Base-by-base conservation (phyloP, 2,113 vertebrate genomes). In the Tragelaphus imberbis region DNA sequence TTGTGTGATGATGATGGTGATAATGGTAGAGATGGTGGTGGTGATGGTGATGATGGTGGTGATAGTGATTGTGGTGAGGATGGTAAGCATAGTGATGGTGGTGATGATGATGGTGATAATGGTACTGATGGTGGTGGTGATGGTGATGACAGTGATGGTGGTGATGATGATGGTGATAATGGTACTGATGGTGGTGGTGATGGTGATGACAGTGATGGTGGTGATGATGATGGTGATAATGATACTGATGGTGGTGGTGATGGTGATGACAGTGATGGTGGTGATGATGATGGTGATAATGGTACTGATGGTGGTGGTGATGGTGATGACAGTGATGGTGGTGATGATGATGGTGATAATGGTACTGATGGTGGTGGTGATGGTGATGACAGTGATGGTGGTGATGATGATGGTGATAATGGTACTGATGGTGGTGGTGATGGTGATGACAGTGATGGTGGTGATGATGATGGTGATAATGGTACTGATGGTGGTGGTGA, bases 331-430 rank as follows among this genome's bases (percentile, higher is more conserved):
- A 4, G 0, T 40, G 23, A 2, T 28, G 33, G 1, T 19, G 25
- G 2, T 44, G 5, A 0, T 59, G 55, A 0, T 13, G 16, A 1
- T 30, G 10, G 1, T 30, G 6, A 0, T 53, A 21, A 0, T 17
- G 33, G 0, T 40, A 23, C 1, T 16, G 14, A 0, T 28, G 49
- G 0, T 53, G 61, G 0, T 88, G 7, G 0, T 36, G 4, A 2
- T 53, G 47, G 0, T 65, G 6, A 1, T 30, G n/a, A n/a, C n/a
- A n/a, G 2, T 21, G 1, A 47, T 9, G 47, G 47, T 47, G 47
- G 47, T 47, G 6, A 3, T 63, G 44, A 0, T 21, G 17, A 8
- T 21, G 1, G 2, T 2, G 55, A 17, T 17, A n/a, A n/a, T n/a
- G n/a, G n/a, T n/a, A n/a, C n/a, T n/a, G n/a, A n/a, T n/a, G n/a